phyloP scores from a whole-genome alignment of 2,113 vertebrate species.

The Pampusana beccarii region DNA sequence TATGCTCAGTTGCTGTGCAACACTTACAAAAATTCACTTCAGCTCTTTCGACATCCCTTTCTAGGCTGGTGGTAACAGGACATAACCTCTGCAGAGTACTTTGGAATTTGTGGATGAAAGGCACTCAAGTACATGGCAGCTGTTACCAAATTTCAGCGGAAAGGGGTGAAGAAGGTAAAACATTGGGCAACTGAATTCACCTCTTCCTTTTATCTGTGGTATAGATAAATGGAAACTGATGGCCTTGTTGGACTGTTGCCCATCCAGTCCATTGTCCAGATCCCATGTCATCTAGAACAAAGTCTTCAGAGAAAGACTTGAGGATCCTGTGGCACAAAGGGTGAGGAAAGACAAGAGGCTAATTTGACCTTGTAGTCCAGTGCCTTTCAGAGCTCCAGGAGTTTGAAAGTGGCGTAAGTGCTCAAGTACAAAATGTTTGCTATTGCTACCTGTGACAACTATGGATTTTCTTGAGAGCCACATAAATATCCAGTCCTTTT shows the following conservation, averaged over 20 bases:
- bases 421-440: background rate
- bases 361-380: background rate
- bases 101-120: background rate
- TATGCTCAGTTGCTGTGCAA: background rate
- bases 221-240: background rate
- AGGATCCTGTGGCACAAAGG: background rate
- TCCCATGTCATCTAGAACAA: background rate
- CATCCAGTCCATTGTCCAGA: background rate
- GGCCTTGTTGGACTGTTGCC: background rate
- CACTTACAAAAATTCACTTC: background rate
- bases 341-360: background rate
- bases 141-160: background rate
- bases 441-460: background rate
- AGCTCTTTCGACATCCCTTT: background rate
- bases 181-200: rapidly evolving
- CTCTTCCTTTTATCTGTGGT: background rate
- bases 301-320: background rate
- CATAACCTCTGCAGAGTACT: background rate
- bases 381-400: background rate
- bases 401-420: background rate
- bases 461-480: background rate
- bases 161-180: background rate
- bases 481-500: background rate
- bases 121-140: background rate
- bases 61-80: background rate